Evolutionary conservation across 1,140 invertebrate species (phyloP).

Genomic region (Cyclargus thomasi): DNA sequence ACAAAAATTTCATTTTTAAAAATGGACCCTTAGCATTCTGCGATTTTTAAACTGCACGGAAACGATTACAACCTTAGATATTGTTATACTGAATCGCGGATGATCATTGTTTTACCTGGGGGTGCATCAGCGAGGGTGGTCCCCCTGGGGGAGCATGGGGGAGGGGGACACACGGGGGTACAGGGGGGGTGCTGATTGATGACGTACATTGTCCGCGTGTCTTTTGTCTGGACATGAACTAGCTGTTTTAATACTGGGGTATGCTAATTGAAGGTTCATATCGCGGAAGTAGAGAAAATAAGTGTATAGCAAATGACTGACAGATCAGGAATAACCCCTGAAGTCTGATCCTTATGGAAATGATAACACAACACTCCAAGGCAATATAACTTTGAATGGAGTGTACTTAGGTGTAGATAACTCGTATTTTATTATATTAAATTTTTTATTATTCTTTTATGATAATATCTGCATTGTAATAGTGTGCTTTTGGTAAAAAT

Average conservation of each 20-base stretch:
- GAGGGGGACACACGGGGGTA: slow-evolving; percentile 23
- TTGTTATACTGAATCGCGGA: neutral
- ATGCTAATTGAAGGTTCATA: neutral
- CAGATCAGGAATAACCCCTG: too few species aligned
- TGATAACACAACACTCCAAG: too few species aligned
- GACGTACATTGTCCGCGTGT: slow-evolving; percentile 57
- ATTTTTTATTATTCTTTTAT: too few species aligned
- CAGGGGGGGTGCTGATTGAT: slow-evolving; percentile 61
- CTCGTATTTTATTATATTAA: too few species aligned
- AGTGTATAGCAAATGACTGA: neutral
- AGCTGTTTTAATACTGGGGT: slow-evolving; percentile 46
- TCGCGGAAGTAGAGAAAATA: neutral
- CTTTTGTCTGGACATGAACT: slow-evolving; percentile 62
- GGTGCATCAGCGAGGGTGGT: slow-evolving; percentile 26
- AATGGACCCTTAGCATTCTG: too few species aligned
- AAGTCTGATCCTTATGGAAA: too few species aligned
- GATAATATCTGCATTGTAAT: too few species aligned
- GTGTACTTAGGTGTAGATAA: too few species aligned
- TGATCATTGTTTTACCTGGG: slow-evolving; percentile 26
- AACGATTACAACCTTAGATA: neutral
- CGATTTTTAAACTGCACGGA: neutral
- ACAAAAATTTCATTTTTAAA: too few species aligned
- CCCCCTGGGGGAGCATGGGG: slow-evolving; percentile 25
- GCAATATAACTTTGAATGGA: too few species aligned
- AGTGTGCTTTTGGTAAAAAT: too few species aligned